Evolutionary conservation across 2,888 invertebrate genomes (phyloP).

Genomic region (Ophioninae sp.): DNA sequence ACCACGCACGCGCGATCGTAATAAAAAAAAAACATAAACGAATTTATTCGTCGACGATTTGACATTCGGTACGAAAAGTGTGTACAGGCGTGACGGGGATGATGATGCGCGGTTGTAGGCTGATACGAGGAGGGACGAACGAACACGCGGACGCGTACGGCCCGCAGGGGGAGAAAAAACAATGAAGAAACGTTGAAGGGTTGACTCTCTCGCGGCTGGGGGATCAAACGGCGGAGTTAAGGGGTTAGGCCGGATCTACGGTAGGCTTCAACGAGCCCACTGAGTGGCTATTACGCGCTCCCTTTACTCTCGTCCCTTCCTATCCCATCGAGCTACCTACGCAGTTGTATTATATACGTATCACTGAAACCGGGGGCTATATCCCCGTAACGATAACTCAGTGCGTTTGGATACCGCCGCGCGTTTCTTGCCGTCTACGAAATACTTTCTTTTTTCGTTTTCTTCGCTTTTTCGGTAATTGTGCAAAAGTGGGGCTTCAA

Average conservation of each 20-base stretch:
- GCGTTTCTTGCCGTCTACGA: neutral
- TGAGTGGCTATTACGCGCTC: constrained; percentile 79
- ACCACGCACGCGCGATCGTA: no score
- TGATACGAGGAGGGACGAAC: constrained; percentile 47
- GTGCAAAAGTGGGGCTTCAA: no score
- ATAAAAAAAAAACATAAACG: neutral
- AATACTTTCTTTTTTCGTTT: no score
- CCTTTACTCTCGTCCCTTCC: neutral
- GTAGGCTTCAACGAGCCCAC: constrained; percentile 75
- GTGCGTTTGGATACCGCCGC: constrained; percentile 74
- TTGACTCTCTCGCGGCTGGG: constrained; percentile 68
- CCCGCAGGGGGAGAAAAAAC: constrained; percentile 55
- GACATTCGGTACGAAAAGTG: neutral
- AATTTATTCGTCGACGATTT: no score
- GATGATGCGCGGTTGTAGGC: constrained; percentile 2
- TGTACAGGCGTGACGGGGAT: neutral
- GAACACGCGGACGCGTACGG: constrained; percentile 51
- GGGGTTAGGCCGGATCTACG: constrained; percentile 72
- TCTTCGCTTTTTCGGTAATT: neutral
- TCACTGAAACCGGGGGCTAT: constrained; percentile 78
- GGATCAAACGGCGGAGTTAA: constrained; percentile 78
- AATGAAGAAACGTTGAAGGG: constrained; percentile 61
- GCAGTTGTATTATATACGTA: constrained; percentile 38
- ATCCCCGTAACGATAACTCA: constrained; percentile 78
- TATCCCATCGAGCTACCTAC: constrained; percentile 53